Conservation (phyloP, 2,888 invertebrate species). For the Diachrysia chrysitis region DNA sequence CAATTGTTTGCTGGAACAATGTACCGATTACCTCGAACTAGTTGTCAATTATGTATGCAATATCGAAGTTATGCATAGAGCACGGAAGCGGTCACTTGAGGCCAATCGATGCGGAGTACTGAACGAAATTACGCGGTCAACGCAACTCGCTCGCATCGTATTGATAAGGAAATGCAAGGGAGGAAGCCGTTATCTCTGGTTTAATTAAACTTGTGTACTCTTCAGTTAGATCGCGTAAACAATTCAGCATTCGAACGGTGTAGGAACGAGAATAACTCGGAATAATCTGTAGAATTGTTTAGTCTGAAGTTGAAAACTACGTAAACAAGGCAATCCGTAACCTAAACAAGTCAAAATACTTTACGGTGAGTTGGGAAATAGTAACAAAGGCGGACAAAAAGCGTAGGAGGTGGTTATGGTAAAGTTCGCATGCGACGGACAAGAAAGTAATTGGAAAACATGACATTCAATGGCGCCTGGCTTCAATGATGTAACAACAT, state of each 20-base stretch:
- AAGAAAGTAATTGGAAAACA: conserved; percentile 51
- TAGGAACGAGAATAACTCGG: conserved; percentile 19
- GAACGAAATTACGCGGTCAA: conserved; percentile 40
- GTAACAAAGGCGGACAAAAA: conserved; percentile 30
- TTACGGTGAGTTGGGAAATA: conserved; percentile 18
- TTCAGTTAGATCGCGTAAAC: conserved; percentile 29
- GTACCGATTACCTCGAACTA: conserved; percentile 9
- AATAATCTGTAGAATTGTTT: conserved; percentile 39
- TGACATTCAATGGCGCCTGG: conserved; percentile 37
- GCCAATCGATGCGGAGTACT: conserved; percentile 48
- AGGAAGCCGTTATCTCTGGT: conserved; percentile 58
- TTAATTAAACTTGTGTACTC: conserved; percentile 48
- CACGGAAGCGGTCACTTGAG: conserved; percentile 65
- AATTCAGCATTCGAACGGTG: conserved; percentile 13
- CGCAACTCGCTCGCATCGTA: conserved; percentile 32
- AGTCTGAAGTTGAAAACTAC: conserved; percentile 38
- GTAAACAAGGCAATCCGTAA: conserved; percentile 45
- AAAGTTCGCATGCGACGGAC: conserved; percentile 23
- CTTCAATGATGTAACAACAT: conserved; percentile 35
- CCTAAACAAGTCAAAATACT: conserved; percentile 42
- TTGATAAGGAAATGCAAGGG: conserved; percentile 54
- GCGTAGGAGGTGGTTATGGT: conserved; percentile 50
- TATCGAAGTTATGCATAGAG: conserved; percentile 24
- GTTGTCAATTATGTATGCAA: conserved; percentile 25
- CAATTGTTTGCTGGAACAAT: conserved; percentile 3